Percentiles rank a stretch among this genome's conserved stretches.
phyloP scores from a whole-genome alignment of 2,113 vertebrate species.

The Serinus canaria region DNA sequence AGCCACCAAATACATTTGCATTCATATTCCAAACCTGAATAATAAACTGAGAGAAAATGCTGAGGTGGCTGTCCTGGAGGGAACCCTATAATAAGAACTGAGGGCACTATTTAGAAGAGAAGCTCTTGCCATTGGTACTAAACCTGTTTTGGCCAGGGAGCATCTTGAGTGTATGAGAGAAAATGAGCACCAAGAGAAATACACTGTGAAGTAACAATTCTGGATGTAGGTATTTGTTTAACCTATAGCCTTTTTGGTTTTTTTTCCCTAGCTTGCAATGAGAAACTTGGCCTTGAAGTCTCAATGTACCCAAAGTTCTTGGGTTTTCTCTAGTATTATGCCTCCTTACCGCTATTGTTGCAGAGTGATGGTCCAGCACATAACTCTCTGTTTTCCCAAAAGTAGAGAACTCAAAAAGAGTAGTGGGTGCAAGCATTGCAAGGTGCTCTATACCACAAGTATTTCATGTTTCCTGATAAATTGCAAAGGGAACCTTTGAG shows the following conservation, averaged over 20 bases:
- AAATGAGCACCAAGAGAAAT: not conserved
- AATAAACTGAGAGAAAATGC: not conserved
- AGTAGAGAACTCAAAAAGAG: not conserved
- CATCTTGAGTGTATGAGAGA: not conserved
- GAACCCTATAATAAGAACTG: not conserved
- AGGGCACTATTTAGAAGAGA: not conserved
- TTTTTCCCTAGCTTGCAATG: not conserved
- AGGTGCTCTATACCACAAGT: not conserved
- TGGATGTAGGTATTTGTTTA: not conserved
- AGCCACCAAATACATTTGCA: not conserved
- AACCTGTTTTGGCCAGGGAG: not conserved
- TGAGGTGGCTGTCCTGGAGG: not conserved
- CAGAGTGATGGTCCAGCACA: not conserved
- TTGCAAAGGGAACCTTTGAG: not conserved
- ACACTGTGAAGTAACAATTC: not conserved
- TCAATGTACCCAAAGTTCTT: not conserved
- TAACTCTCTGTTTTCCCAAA: not conserved
- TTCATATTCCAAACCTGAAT: not conserved
- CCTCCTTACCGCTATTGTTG: not conserved
- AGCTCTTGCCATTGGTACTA: not conserved
- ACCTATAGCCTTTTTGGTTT: not conserved
- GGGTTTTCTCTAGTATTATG: not conserved
- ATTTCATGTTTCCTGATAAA: not conserved
- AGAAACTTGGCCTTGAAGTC: not conserved
- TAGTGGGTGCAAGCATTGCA: not conserved